Conservation (phyloP, 1,140 invertebrate species). For the Papilio polytes region DNA sequence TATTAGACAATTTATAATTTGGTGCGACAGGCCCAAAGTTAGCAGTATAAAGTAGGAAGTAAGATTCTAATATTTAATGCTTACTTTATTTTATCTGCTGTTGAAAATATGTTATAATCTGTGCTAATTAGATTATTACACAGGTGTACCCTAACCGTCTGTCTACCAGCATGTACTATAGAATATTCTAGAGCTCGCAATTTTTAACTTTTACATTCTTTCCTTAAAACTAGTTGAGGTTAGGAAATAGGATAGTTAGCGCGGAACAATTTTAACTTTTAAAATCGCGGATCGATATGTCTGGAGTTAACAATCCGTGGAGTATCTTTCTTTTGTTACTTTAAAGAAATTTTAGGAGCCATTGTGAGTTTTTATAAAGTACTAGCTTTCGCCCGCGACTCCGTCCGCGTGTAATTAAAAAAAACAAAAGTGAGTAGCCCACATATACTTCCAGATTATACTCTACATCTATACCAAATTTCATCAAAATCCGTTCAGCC, state of each 20-base stretch:
- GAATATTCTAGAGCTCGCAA: constrained; percentile 42
- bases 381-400: too few species aligned
- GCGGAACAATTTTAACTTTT: constrained; percentile 32
- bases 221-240: constrained; percentile 50
- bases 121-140: constrained; percentile 54
- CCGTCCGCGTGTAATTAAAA: too few species aligned
- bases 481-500: too few species aligned
- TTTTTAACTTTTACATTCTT: constrained; percentile 49
- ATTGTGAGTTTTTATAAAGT: too few species aligned
- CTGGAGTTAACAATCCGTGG: constrained; percentile 26
- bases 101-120: constrained; percentile 45
- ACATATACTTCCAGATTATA: too few species aligned
- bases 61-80: neutral
- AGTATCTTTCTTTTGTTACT: constrained; percentile 1
- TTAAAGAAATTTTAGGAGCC: constrained; percentile 7
- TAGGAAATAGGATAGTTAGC: constrained; percentile 51
- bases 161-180: constrained; percentile 31
- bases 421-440: too few species aligned
- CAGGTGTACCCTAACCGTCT: constrained; percentile 46
- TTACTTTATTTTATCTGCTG: constrained; percentile 41
- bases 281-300: constrained; percentile 32
- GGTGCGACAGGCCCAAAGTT: too few species aligned
- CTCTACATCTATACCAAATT: too few species aligned
- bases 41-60: too few species aligned
- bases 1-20: too few species aligned